Conservation (phyloP, 2,888 invertebrate species). For the Villa cingulata region DNA sequence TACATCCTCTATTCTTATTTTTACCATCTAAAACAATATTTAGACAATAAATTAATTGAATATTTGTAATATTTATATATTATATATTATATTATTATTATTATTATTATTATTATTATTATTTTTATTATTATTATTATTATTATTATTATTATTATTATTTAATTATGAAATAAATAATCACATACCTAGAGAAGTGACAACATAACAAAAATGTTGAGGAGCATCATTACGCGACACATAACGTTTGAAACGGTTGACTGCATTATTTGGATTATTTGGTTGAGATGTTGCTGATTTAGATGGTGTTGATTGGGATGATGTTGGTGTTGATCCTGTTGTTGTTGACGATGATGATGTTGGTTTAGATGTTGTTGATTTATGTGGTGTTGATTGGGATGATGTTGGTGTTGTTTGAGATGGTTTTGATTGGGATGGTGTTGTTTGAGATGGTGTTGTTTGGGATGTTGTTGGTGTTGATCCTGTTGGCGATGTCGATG, state of each 20-base stretch:
- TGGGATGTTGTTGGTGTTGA: constrained; percentile 5
- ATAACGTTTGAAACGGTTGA: too few species aligned
- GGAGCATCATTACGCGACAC: neutral
- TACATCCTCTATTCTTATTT: neutral
- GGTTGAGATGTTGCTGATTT: constrained; percentile 15
- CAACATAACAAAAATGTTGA: neutral
- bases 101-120: too few species aligned
- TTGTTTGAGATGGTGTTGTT: too few species aligned
- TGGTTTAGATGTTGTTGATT: constrained; percentile 6
- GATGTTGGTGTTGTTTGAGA: neutral
- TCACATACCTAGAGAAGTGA: neutral
- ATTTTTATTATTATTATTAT: too few species aligned
- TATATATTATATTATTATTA: too few species aligned
- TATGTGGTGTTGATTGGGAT: constrained; percentile 8
- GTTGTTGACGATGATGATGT: constrained; percentile 3
- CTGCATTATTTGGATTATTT: constrained; percentile 11
- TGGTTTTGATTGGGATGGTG: too few species aligned
- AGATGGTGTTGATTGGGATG: constrained; percentile 10
- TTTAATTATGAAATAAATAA: neutral
- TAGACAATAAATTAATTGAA: too few species aligned
- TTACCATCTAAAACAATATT: neutral
- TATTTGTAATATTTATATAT: too few species aligned
- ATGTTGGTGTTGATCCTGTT: constrained; percentile 1
- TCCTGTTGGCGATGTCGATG: neutral
- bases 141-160: neutral